These are phyloP conservation scores for Zaprionus nigranus DNA, from an alignment of 1,140 invertebrate species.

Conservation along the genomic window DNA sequence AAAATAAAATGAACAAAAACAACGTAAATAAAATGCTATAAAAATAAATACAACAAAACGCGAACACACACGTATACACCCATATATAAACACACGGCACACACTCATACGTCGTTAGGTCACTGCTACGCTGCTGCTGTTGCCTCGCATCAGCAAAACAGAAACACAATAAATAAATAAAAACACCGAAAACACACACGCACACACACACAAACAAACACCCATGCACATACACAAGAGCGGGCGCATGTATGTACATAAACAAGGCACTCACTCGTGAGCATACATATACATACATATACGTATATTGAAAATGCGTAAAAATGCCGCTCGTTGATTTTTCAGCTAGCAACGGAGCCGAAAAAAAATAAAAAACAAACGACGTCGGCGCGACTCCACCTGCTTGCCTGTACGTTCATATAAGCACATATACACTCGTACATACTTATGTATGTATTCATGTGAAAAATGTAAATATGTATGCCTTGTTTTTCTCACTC, in stretches of 20 bases:
- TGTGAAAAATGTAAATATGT: constrained; percentile 42
- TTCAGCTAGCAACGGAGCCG: constrained; percentile 71
- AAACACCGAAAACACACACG: constrained; percentile 74
- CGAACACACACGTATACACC: constrained; percentile 49
- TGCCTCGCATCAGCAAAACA: constrained; percentile 68
- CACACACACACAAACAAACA: constrained; percentile 48
- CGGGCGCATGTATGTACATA: constrained; percentile 35
- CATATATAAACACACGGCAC: constrained; percentile 16
- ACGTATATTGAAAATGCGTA: constrained; percentile 77
- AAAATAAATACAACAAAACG: constrained; percentile 70
- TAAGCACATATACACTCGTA: constrained; percentile 26
- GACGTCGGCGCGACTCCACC: constrained; percentile 71
- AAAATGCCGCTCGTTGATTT: constrained; percentile 82
- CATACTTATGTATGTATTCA: constrained; percentile 46
- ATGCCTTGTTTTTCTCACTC: constrained; percentile 71
- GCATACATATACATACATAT: constrained; percentile 35
- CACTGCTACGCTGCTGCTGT: constrained; percentile 60
- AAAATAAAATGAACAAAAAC: constrained; percentile 81
- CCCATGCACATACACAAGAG: constrained; percentile 10
- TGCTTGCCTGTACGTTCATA: constrained; percentile 55
- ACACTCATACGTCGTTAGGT: constrained; percentile 55
- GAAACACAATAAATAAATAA: constrained; percentile 82
- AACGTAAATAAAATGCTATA: constrained; percentile 63
- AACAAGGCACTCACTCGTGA: constrained; percentile 39
- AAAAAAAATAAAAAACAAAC: constrained; percentile 54